These are phyloP conservation scores for Rhynchonycteris naso DNA, from an alignment of 2,797 vertebrate genomes.

Conservation along the genomic window DNA sequence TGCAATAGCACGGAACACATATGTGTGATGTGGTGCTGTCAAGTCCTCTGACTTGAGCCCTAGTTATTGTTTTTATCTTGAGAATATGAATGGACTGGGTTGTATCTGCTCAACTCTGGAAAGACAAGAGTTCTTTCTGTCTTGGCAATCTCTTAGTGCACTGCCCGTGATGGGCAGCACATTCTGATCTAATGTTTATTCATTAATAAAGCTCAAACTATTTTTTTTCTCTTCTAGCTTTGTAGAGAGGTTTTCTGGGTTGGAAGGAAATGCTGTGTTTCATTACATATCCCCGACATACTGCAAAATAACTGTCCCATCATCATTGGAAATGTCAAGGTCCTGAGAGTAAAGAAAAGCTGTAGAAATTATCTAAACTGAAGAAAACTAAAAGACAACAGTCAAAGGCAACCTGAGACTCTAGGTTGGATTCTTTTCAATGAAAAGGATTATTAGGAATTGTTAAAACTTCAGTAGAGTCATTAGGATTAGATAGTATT, in stretches of 20 bases:
- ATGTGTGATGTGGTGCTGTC: not conserved
- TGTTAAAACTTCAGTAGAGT: not conserved
- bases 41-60: not conserved
- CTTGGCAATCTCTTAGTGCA: not conserved
- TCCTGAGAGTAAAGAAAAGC: not conserved
- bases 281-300: not conserved
- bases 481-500: not conserved
- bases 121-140: not conserved
- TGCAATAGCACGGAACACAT: too few relatives aligned
- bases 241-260: not conserved
- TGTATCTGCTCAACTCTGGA: not conserved
- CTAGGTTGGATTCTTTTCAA: not conserved
- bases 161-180: not conserved
- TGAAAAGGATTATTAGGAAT: not conserved
- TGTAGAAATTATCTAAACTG: not conserved
- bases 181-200: not conserved
- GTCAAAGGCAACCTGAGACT: not conserved
- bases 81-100: not conserved
- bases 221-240: not conserved
- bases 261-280: not conserved
- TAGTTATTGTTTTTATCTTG: not conserved
- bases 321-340: not conserved
- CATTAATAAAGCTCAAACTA: not conserved
- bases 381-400: not conserved
- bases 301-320: not conserved